phyloP scores from a whole-genome alignment of 2,113 vertebrate species.

The Chloropsis cyanopogon region DNA sequence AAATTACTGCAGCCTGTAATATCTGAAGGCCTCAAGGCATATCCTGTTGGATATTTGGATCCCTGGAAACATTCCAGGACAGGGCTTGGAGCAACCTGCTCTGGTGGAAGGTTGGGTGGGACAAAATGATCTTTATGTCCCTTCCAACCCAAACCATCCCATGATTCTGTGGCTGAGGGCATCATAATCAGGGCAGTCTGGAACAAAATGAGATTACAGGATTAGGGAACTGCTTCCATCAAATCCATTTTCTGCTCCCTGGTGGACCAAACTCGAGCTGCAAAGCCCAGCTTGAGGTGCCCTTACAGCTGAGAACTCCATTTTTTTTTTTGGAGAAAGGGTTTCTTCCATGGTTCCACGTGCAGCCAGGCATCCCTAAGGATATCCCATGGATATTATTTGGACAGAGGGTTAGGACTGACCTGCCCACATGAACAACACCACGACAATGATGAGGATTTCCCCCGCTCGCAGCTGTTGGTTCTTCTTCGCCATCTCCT shows the following conservation, averaged over 20 bases:
- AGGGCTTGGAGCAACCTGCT: not conserved
- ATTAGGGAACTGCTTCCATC: not conserved
- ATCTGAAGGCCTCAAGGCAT: not conserved
- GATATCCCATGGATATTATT: fast-evolving
- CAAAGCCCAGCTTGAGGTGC: not conserved
- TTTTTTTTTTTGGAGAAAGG: not conserved
- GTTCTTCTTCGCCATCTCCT: slow-evolving; percentile 81
- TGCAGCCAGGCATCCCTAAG: not conserved
- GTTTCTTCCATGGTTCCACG: not conserved
- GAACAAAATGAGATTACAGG: not conserved
- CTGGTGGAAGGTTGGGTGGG: not conserved
- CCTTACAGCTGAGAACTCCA: not conserved
- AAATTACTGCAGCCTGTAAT: not conserved
- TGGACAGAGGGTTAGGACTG: slow-evolving; percentile 13
- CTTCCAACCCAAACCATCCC: not conserved
- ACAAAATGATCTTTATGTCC: not conserved
- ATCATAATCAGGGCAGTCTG: not conserved
- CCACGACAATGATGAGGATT: slow-evolving; percentile 93
- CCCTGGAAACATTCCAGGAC: not conserved
- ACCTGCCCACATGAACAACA: slow-evolving; percentile 98
- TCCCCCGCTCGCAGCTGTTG: slow-evolving; percentile 89
- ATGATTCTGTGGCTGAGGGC: not conserved
- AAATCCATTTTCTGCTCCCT: not conserved
- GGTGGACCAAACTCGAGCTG: not conserved
- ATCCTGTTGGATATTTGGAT: not conserved